Conservation (phyloP, 2,888 invertebrate genomes). For the Rhamphomyia laevipes region DNA sequence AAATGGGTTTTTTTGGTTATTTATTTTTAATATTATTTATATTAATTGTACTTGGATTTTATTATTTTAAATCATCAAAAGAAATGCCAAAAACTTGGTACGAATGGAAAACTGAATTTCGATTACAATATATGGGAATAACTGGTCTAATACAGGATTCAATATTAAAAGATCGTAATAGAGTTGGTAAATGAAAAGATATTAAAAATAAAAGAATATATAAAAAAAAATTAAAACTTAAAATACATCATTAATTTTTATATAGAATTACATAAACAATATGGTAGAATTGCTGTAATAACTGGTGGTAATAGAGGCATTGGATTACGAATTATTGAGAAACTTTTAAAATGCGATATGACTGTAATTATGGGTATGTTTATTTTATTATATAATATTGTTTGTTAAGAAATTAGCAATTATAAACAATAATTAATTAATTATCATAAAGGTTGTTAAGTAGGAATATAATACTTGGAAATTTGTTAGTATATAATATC, state of each 20-base stretch:
- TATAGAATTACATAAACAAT: slow-evolving; percentile 50
- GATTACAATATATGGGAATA: slow-evolving; percentile 31
- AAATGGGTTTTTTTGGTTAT: slow-evolving; percentile 2
- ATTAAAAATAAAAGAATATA: slow-evolving; percentile 14
- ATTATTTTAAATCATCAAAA: slow-evolving; percentile 34
- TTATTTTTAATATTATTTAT: slow-evolving; percentile 16
- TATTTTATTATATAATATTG: no score
- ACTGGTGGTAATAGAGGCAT: slow-evolving; percentile 84
- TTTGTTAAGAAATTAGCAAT: no score
- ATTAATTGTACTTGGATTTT: slow-evolving; percentile 25
- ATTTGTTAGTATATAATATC: no score
- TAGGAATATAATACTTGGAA: no score
- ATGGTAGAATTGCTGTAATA: slow-evolving; percentile 61
- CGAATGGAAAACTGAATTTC: slow-evolving; percentile 34
- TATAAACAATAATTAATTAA: no score
- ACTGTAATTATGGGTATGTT: slow-evolving; percentile 58
- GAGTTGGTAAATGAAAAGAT: slow-evolving; percentile 34
- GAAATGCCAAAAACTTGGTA: slow-evolving; percentile 33
- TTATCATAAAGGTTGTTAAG: no score
- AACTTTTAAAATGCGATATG: slow-evolving; percentile 64
- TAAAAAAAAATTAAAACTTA: not conserved
- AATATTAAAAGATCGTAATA: slow-evolving; percentile 24
- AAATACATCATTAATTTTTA: slow-evolving; percentile 18
- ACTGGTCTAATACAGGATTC: slow-evolving; percentile 31
- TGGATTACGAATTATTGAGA: slow-evolving; percentile 63